A percentile compares a stretch with the other conserved stretches of the same genome.
phyloP scores from a whole-genome alignment of 2,797 vertebrate genomes.

The Brachymystax lenok region DNA sequence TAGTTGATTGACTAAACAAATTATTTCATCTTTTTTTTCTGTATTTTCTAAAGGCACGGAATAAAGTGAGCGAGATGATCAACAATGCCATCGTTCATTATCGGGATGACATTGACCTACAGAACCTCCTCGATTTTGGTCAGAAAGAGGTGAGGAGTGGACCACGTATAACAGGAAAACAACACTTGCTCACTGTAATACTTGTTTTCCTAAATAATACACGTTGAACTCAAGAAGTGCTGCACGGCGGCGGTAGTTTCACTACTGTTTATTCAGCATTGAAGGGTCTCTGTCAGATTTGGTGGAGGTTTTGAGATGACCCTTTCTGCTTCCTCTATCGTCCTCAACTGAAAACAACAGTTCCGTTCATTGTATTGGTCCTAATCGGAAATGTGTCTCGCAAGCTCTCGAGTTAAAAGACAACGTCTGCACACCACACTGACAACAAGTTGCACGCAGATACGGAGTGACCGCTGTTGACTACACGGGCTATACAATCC shows the following conservation, averaged over 20 bases:
- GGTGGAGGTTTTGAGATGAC: not conserved
- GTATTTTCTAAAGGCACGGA: constrained; percentile 73
- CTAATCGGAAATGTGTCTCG: too few species aligned
- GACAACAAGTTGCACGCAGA: too few species aligned
- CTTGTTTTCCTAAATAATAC: too few species aligned
- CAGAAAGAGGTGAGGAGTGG: constrained; percentile 83
- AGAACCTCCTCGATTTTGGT: constrained; percentile 94
- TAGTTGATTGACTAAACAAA: not conserved
- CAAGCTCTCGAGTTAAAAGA: too few species aligned
- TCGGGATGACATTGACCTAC: constrained; percentile 90
- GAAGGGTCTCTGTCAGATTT: not conserved
- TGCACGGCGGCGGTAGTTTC: too few species aligned
- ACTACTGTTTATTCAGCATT: not conserved
- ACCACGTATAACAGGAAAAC: too few species aligned
- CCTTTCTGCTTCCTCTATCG: not conserved
- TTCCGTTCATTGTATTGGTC: too few species aligned
- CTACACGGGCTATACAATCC: not conserved
- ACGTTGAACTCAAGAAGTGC: too few species aligned
- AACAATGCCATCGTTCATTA: constrained; percentile 87
- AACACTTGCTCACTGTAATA: not conserved
- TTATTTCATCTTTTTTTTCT: not conserved
- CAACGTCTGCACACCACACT: too few species aligned
- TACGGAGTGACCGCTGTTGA: too few species aligned
- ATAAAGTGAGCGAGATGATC: constrained; percentile 86
- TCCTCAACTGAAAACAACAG: too few species aligned